Conservation (phyloP, 30 jellyfish, hydroid and myxozoan genomes). For the Aurelia coerulea region DNA sequence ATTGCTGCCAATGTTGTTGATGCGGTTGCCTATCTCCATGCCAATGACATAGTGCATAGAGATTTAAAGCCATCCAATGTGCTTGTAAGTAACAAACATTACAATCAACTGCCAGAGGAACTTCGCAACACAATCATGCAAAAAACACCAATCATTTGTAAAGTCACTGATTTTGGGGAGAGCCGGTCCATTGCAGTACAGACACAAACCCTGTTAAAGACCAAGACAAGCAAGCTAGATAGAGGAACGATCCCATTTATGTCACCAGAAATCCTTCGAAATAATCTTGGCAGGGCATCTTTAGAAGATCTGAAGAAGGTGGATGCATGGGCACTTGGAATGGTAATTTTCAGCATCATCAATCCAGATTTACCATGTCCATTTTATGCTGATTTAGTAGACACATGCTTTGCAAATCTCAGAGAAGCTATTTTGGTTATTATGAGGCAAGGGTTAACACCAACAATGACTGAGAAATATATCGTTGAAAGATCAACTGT, state of each 20-base stretch:
- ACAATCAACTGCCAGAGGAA: conserved; percentile 2
- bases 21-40: conserved; percentile 26
- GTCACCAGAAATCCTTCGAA: conserved; percentile 20
- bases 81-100: conserved; percentile 26
- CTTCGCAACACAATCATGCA: conserved; percentile 9
- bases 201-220: background rate
- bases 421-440: background rate
- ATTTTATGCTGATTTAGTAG: conserved; percentile 12
- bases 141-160: conserved; percentile 9
- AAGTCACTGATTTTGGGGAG: conserved; percentile 44
- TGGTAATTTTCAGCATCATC: conserved; percentile 4
- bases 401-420: background rate
- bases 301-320: conserved; percentile 16
- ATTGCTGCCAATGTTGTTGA: conserved; percentile 18
- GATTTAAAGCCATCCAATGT: conserved; percentile 44
- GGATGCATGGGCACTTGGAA: conserved; percentile 15
- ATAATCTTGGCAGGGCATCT: conserved; percentile 3
- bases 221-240: conserved; percentile 2
- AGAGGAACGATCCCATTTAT: conserved; percentile 22
- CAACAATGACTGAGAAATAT: conserved; percentile 6
- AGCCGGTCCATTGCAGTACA: conserved; percentile 27
- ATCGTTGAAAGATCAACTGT: conserved; percentile 4
- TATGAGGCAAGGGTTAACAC: conserved; percentile 2
- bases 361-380: conserved; percentile 19
- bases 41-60: conserved; percentile 24